Conservation (phyloP, 2,797 vertebrate genomes). For the Liasis olivaceus region DNA sequence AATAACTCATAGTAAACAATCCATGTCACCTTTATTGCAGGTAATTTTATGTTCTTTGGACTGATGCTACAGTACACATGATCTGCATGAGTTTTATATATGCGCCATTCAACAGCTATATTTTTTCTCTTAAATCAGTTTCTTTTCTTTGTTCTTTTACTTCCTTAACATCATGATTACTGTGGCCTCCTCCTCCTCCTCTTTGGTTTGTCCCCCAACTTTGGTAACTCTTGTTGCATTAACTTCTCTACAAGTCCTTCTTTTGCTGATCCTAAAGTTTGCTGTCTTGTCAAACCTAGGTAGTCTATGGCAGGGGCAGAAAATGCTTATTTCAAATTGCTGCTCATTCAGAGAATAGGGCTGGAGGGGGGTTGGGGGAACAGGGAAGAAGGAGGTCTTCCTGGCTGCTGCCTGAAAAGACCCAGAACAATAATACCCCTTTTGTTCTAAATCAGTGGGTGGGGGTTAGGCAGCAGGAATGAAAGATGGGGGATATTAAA, state of each 20-base stretch:
- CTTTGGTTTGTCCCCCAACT: conserved; percentile 35
- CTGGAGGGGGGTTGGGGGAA: conserved; percentile 54
- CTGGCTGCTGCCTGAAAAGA: conserved; percentile 79
- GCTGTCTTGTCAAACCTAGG: conserved; percentile 79
- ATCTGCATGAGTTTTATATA: background rate
- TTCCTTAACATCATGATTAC: background rate
- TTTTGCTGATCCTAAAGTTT: conserved; percentile 77
- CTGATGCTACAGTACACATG: background rate
- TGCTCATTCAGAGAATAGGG: conserved; percentile 58
- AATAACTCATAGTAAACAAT: background rate
- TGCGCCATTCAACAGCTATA: background rate
- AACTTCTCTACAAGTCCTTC: conserved; percentile 73
- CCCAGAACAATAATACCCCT: conserved; percentile 79
- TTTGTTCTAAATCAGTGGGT: conserved; percentile 82
- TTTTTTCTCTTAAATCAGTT: background rate
- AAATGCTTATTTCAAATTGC: conserved; percentile 77
- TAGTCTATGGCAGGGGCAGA: conserved; percentile 77
- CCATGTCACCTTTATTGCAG: background rate
- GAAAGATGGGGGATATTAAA: conserved; percentile 80
- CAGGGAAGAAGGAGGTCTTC: conserved; percentile 63
- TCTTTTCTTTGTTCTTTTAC: conserved; percentile 28
- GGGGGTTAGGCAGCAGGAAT: conserved; percentile 76
- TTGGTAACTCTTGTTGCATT: conserved; percentile 58
- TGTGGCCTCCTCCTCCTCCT: conserved; percentile 14
- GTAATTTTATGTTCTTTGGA: background rate